Evolutionary conservation across 2,888 invertebrate genomes (phyloP).

Genomic region (Troides helena): DNA sequence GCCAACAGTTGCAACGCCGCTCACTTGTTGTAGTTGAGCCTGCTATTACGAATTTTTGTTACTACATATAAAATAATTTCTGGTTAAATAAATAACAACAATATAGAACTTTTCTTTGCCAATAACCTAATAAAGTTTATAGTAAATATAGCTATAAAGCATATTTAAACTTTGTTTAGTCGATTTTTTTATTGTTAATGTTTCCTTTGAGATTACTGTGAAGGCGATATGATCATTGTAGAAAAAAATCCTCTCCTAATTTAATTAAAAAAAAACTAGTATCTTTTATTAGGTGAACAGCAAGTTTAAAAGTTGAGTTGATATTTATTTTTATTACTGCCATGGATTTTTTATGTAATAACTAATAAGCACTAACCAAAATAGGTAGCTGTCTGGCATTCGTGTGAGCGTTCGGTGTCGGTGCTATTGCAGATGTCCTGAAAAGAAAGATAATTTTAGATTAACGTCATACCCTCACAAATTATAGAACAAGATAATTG

Average conservation of each 20-base stretch:
- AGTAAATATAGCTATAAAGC: no score
- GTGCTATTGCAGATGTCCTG: slow-evolving; percentile 68
- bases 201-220: no score
- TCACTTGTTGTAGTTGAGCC: slow-evolving; percentile 83
- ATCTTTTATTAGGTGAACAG: no score
- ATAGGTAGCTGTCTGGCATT: slow-evolving; percentile 83
- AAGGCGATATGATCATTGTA: no score
- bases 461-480: background rate
- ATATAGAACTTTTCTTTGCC: no score
- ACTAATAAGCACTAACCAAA: slow-evolving; percentile 75
- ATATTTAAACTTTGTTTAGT: no score
- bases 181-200: no score
- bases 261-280: no score
- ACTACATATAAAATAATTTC: slow-evolving; percentile 1
- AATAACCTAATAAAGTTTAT: no score
- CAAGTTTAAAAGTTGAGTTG: no score
- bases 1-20: slow-evolving; percentile 51
- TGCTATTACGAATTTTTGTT: slow-evolving; percentile 68
- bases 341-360: background rate
- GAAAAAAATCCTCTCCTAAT: no score
- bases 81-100: no score
- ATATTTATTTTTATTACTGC: background rate
- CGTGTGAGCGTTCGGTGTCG: slow-evolving; percentile 67
- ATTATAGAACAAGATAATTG: background rate
- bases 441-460: slow-evolving; percentile 32